Base-by-base conservation (phyloP, 2,888 invertebrate genomes). In the Hoplodrina ambigua region DNA sequence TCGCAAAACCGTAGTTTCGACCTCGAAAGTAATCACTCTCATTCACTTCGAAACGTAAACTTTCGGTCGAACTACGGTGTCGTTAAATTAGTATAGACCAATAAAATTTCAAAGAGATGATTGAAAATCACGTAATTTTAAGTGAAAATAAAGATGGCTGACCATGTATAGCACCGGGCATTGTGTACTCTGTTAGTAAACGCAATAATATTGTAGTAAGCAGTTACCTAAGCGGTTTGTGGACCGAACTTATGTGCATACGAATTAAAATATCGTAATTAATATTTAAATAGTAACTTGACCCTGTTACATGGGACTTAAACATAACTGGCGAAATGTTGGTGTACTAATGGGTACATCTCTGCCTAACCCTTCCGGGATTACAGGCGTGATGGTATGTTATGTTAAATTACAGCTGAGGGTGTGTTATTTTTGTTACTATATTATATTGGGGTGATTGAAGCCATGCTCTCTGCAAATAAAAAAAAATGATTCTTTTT, bases 111-210 rank as follows among this genome's bases (percentile, higher is more conserved):
- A 50, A 57, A 57, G 46, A 54, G 8, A 52, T 54, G 56, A 70
- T 76, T 65, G 10, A 56, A 80, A 77, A 69, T 68, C 75, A 53
- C 11, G 46, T 78, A 80, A 70, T 80, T 80, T 59, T 81, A 80
- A 76, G 69, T 75, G 19, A 59, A 49, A 52, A 44, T 61, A 20
- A 59, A 33, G 37, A 44, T 61, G 60, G 30, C 52, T 50, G 50
- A 68, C 59, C 30, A 49, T 60, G 20, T 60, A 73, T 53, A 56
- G 5, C 49, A 53, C 58, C 57, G 44, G 70, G 50, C 50, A 53
- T 77, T 81, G 65, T 78, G 54, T 78, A 81, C 62, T 69, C 65
- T 67, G 53, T 50, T 63, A 81, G 50, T 54, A 15, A 54, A 33
- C 57, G 76, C 37, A 75, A 69, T 81, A 67, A 52, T 69, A 73